Base-by-base conservation (phyloP, 2,797 vertebrate genomes). In the Aulostomus chinensis region DNA sequence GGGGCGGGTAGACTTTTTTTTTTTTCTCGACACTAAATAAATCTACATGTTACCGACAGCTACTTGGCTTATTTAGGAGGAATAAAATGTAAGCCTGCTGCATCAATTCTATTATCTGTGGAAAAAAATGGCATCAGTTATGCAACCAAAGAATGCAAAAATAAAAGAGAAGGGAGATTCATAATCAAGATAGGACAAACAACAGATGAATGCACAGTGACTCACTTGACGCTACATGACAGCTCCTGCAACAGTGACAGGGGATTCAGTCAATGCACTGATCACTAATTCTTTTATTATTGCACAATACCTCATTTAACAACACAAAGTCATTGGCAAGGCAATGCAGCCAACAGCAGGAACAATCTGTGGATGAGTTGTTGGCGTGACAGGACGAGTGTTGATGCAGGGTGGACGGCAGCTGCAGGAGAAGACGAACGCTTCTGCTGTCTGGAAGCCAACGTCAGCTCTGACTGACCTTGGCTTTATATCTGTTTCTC, bases 11-110 rank as follows among this genome's bases (percentile, higher is more conserved):
- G 40, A 40, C 35, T 48, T 60, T 67, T 69, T 32, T 49, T 53
- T 30, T 51, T 39, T 16, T n/a, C 36, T 37, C 33, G n/a, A n/a
- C 34, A 35, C 69, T 45, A 67, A 74, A 73, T 76, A 68, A 73
- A 78, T 67, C 38, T 63, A 14, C 55, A 73, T 55, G 49, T 48
- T 61, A 68, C 55, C 59, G 73, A 83, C 64, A 72, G 64, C 29
- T 16, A 56, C 59, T 69, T 68, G 40, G 31, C 42, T 80, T 66
- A 55, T 73, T 72, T 67, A 12, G 42, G 38, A 43, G 16, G 36
- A 60, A 71, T 33, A 28, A 42, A 36, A 76, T 37, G 29, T 8
- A 64, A 60, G 47, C 18, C 17, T 3, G 22, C 33, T 1, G 8
- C 55, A 56, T 46, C 26, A 32, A 12, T 58, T 69, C 25, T 40